Evolutionary conservation across 53 echinoderm and acorn worm species (phyloP).

Genomic region (Holothuria leucospilota): DNA sequence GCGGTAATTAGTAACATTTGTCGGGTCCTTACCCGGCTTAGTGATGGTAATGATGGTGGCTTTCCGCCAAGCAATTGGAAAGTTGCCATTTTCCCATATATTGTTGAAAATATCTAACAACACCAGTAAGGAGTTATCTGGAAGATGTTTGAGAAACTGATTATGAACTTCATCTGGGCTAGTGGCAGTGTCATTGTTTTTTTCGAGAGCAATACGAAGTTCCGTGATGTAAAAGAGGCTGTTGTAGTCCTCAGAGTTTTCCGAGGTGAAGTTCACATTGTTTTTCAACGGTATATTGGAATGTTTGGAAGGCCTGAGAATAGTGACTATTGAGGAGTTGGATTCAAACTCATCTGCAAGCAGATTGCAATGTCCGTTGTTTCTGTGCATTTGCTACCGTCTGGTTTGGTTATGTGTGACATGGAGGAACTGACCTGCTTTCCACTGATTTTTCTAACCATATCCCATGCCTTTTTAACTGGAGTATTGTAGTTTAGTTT

Average conservation of each 20-base stretch:
- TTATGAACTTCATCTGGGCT: constrained; percentile 18
- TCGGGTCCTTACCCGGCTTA: constrained; percentile 23
- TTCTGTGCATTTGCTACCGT: constrained; percentile 43
- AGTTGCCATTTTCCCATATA: constrained; percentile 6
- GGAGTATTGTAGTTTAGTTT: constrained; percentile 9
- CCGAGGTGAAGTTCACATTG: constrained; percentile 4
- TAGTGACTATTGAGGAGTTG: constrained; percentile 24
- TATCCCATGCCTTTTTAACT: constrained; percentile 13
- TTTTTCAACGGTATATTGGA: not conserved
- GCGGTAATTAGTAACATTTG: constrained; percentile 30
- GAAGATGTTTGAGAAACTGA: not conserved
- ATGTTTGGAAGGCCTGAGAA: not conserved
- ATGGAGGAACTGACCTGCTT: constrained; percentile 19
- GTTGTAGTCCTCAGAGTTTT: constrained; percentile 45
- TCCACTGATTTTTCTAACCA: constrained; percentile 38
- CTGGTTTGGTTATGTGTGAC: not conserved
- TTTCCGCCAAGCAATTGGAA: constrained; percentile 3
- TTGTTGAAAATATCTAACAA: not conserved
- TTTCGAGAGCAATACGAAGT: constrained; percentile 8
- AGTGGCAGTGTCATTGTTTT: constrained; percentile 17
- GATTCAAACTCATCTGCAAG: constrained; percentile 40
- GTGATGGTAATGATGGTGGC: constrained; percentile 35
- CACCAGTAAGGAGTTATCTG: not conserved
- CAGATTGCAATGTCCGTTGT: constrained; percentile 25
- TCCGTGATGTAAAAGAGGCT: constrained; percentile 27